Base-by-base conservation (phyloP, 2,113 vertebrate genomes). In the Varanus salvator region DNA sequence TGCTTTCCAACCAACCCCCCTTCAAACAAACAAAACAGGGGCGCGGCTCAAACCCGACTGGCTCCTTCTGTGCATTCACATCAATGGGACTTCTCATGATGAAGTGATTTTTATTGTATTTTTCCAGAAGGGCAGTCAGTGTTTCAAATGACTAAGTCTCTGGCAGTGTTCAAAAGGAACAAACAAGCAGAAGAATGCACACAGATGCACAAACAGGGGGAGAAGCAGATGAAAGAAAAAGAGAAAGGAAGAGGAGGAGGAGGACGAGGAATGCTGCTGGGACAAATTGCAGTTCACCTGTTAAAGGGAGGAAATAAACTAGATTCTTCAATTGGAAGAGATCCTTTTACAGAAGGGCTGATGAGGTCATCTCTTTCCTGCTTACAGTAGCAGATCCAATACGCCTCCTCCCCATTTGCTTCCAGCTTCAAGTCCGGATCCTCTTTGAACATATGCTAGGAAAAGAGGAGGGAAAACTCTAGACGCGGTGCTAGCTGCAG, bases 301-400 rank as follows among this genome's bases (percentile, higher is more conserved):
- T 92, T 88, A 87, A 66, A 94, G 90, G 83, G 75, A 92, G 84
- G 84, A 95, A 94, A 94, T 92, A 0, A 64, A 94, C 87, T 93
- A 11, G 76, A 94, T 91, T 82, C 78, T 57, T 88, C 83, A 90
- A 77, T 88, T 82, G 38, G 34, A 86, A 86, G 52, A 17, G 19
- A 85, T 7, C 69, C 48, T 90, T 29, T 80, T 72, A 17, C 0
- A 66, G 54, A 8, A 60, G 29, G 77, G 76, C 3, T 71, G 34
- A 76, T 1, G 0, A 89, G 0, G 0, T 31, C 81, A 77, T 34
- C 15, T 7, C 57, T 92, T 85, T 89, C 87, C 54, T 74, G 48
- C 34, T 89, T 91, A 91, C 85, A 91, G 83, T 44, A 91, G 92
- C 81, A 57, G 11, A 76, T 85, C 29, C 71, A 38, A 31, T 44